Evolutionary conservation across 2,797 vertebrate species (phyloP), one percentile per base, ranked within the genome.

Genomic region (Crocodylus rhombifer): DNA sequence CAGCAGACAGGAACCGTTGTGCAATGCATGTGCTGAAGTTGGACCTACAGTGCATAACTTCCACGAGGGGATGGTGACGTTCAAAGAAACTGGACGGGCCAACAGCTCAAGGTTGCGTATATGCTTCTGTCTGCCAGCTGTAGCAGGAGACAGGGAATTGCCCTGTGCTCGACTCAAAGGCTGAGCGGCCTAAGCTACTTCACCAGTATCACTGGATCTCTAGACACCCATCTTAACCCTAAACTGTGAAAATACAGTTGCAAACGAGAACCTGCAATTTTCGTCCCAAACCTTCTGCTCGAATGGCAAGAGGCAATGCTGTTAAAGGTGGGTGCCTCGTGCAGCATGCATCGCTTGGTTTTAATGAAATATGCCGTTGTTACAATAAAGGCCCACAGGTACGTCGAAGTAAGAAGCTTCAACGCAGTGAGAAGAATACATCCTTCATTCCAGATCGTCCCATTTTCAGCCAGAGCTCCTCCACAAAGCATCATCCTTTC

Each of bases 11-110:
- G 81, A 69, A 63, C 1, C 62, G 69, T 67, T 80, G 60, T 60
- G 76, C 79, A 79, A 56, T 6, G 86, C 82, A 82, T 84, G 90
- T 82, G 91, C 76, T 69, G 23, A 75, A 92, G 93, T 71, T 55
- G 91, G 92, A 94, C 89, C 91, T 85, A 86, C 84, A 67, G 4
- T 92, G 96, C 92, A 93, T 92, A 86, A 89, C 56, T 88, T 83
- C 85, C 71, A 57, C 0, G 21, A 0, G 69, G 87, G 91, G 15
- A 95, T 89, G 93, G 89, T 90, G 93, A 91, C 23, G 85, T 84
- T 94, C 86, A 83, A 25, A 75, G 3, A 88, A 86, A 4, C 69
- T 2, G 14, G 0, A 7, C 23, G 82, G 93, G 9, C 55, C 73
- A 14, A 6, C 1, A 13, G 17, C 2, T 18, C 9, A 4, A 21